Conservation (phyloP, 2,888 invertebrate genomes). For the Eupithecia tripunctaria region DNA sequence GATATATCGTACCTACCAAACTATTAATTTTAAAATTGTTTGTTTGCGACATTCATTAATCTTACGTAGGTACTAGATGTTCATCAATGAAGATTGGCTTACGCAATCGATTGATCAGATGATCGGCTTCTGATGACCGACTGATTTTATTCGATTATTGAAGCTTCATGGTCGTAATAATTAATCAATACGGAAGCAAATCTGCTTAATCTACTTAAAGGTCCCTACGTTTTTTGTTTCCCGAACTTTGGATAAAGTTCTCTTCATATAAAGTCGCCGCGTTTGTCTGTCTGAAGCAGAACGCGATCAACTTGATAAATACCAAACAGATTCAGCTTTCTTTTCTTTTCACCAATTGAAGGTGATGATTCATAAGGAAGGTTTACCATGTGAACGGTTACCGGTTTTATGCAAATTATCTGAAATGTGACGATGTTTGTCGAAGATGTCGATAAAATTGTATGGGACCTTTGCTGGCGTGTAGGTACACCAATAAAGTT, state of each 20-base stretch:
- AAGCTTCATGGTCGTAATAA: conserved; percentile 3
- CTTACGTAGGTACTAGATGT: background rate
- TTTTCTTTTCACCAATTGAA: background rate
- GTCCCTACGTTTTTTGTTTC: background rate
- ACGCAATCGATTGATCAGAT: background rate
- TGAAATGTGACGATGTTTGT: background rate
- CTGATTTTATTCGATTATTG: background rate
- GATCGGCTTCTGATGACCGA: background rate
- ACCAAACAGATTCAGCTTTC: background rate
- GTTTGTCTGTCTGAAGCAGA: background rate
- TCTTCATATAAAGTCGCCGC: background rate
- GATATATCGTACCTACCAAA: background rate
- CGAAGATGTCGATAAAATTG: background rate
- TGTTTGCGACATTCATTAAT: background rate
- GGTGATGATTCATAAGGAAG: background rate
- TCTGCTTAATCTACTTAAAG: background rate
- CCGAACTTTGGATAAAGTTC: background rate
- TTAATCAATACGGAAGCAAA: background rate
- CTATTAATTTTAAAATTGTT: background rate
- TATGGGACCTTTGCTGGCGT: too few relatives aligned
- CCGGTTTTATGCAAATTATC: background rate
- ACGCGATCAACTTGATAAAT: background rate
- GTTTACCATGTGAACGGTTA: background rate
- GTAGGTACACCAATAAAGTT: too few relatives aligned
- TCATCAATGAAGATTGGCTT: background rate